Conservation (phyloP, 2,797 vertebrate genomes). For the Scolopax bukidnonensis region DNA sequence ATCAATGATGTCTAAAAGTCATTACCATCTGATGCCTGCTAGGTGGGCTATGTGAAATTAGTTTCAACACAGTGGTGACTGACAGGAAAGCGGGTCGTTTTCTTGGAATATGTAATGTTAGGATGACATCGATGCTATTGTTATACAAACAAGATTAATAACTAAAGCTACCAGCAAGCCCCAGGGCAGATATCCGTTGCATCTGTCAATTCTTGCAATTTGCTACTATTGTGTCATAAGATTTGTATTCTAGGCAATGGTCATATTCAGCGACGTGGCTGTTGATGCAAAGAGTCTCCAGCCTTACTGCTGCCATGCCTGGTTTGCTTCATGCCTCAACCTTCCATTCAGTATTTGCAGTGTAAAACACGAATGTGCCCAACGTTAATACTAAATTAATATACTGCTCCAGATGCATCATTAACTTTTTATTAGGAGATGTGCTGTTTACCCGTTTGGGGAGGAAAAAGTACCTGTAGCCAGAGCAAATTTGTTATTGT, state of each 20-base stretch:
- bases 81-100: slow-evolving; percentile 41
- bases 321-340: neutral
- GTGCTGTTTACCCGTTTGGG: neutral
- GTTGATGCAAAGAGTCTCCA: neutral
- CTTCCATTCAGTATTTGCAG: slow-evolving; percentile 1
- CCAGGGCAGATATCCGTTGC: slow-evolving; percentile 5
- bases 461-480: neutral
- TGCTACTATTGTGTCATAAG: neutral
- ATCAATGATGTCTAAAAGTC: slow-evolving; percentile 52
- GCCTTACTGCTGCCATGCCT: neutral
- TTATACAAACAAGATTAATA: slow-evolving; percentile 63
- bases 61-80: slow-evolving; percentile 13
- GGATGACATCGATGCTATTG: slow-evolving; percentile 19
- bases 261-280: neutral
- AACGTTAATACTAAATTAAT: neutral
- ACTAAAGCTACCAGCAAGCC: slow-evolving; percentile 32
- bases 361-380: neutral
- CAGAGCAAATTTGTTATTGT: neutral
- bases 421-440: slow-evolving; percentile 32
- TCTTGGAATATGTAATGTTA: slow-evolving; percentile 41
- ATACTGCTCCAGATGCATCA: neutral
- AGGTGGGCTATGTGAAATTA: slow-evolving; percentile 41
- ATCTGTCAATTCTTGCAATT: slow-evolving; percentile 39
- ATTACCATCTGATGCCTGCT: slow-evolving; percentile 34
- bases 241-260: slow-evolving; percentile 30